Base-by-base conservation (phyloP, 1,140 invertebrate species). In the Trigoniulus corallinus region DNA sequence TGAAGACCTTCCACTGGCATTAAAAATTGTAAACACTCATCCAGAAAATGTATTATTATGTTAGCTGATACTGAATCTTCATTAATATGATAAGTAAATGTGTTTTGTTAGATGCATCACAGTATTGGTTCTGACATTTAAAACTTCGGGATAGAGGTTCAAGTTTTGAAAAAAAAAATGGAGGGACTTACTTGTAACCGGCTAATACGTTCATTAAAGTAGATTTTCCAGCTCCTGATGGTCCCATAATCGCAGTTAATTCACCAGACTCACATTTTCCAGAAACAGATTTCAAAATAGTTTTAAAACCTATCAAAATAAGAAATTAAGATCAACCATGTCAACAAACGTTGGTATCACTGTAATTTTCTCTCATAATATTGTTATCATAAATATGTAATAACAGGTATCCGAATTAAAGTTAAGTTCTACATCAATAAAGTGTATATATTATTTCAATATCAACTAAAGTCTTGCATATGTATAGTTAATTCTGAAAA, bases 141-240 rank as follows among this genome's bases (percentile, higher is more conserved):
- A n/a, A n/a, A n/a, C n/a, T n/a, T n/a, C n/a, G n/a, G n/a, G n/a
- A n/a, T n/a, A n/a, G n/a, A n/a, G n/a, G n/a, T n/a, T n/a, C n/a
- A n/a, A n/a, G n/a, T n/a, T n/a, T n/a, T n/a, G n/a, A n/a, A n/a
- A n/a, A n/a, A n/a, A n/a, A n/a, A n/a, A n/a, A n/a, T n/a, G n/a
- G n/a, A n/a, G n/a, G n/a, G 40, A 68, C 67, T 24, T 57, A 58
- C 53, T 68, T 68, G 22, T 56, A 54, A 20, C 60, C 67, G 65
- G 59, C 49, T 61, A 58, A 42, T 24, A 54, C 21, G 48, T 66
- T 64, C 12, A 66, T 49, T 0, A 66, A 43, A 1, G 72, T 70
- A 2, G 71, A 72, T 56, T 74, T 74, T 15, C 73, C 72, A 10
- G 71, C 70, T 1, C 72, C 72, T 20, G 85, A 89, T 15, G 72